Evolutionary conservation across 2,797 vertebrate species (phyloP), one percentile per base, ranked within the genome.

Genomic region (Liasis olivaceus): DNA sequence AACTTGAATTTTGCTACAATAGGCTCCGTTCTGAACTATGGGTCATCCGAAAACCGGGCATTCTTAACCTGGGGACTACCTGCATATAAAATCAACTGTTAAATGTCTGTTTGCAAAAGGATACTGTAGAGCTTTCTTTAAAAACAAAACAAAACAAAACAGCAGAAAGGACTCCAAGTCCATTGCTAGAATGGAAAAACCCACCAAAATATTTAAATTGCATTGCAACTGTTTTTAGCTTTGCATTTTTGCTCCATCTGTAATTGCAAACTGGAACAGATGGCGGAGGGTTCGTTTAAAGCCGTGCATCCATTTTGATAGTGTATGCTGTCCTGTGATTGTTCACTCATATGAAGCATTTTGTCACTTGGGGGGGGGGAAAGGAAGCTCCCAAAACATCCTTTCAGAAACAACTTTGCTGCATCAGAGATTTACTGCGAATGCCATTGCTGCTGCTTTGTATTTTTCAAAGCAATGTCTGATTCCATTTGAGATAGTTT

Each of bases 401-500:
- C 20, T 63, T 90, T 84, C n/a, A 91, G 89, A 96, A 96, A 87
- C 81, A 31, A 54, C 88, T 93, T 89, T 77, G 28, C 62, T 60
- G 28, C 88, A 88, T 81, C 77, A 91, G 72, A 88, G 58, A 77
- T 63, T 91, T 94, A 64, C 69, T 93, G 89, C 14, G 56, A 66
- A 81, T n/a, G 28, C 28, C n/a, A 89, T 95, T 9, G 0, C 5
- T 72, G 91, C 87, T 24, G 22, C 4, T 31, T 93, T 9, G 0
- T 81, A 2, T 90, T 31, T 93, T 96, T 59, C 92, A 91, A 58
- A 91, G 66, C 89, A 93, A 93, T 36, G 84, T 95, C 93, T 93
- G 91, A 85, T 91, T 88, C 63, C 28, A 1, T 92, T 94, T 91
- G 66, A 96, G 94, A 92, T 91, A 85, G 77, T 90, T 96, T 94